phyloP scores from a whole-genome alignment of 2,797 vertebrate genomes.

The Ctenopoma multispine region DNA sequence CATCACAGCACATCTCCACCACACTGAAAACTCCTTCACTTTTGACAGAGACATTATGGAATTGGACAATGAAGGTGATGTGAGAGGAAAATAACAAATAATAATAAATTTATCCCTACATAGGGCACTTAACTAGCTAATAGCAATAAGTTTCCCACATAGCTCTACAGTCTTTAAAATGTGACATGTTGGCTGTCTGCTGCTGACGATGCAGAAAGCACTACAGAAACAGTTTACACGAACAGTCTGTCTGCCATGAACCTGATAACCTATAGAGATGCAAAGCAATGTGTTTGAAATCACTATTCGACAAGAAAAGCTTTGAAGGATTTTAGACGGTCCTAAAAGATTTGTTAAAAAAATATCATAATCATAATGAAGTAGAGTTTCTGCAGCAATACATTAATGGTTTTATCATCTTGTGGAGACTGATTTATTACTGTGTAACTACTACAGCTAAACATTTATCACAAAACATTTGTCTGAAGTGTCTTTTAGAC shows the following conservation, averaged over 20 bases:
- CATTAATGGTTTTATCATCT: background rate
- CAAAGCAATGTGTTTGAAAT: background rate
- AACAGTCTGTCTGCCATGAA: slow-evolving; percentile 2
- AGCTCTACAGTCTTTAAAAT: slow-evolving; percentile 1
- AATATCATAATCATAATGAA: no score
- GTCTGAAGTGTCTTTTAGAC: background rate
- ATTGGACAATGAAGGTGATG: background rate
- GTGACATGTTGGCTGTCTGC: background rate
- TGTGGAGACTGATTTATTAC: slow-evolving; percentile 6
- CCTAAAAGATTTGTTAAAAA: no score
- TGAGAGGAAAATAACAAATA: background rate
- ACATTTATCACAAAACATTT: slow-evolving; percentile 4
- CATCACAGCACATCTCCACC: slow-evolving; percentile 32
- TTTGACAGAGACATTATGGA: background rate
- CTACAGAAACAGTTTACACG: background rate
- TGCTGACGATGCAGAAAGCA: slow-evolving; percentile 14
- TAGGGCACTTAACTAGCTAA: background rate
- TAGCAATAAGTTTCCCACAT: background rate
- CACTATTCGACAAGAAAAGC: no score
- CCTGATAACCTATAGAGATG: slow-evolving; percentile 10
- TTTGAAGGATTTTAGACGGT: no score
- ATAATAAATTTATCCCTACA: background rate
- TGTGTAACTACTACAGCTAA: background rate
- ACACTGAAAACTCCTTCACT: slow-evolving; percentile 1
- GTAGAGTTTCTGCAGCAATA: background rate